A percentile compares a stretch with the other conserved stretches of the same genome.
These are phyloP conservation scores for Loripinus fragilis DNA, from an alignment of 2,888 invertebrate species.

Conservation along the genomic window DNA sequence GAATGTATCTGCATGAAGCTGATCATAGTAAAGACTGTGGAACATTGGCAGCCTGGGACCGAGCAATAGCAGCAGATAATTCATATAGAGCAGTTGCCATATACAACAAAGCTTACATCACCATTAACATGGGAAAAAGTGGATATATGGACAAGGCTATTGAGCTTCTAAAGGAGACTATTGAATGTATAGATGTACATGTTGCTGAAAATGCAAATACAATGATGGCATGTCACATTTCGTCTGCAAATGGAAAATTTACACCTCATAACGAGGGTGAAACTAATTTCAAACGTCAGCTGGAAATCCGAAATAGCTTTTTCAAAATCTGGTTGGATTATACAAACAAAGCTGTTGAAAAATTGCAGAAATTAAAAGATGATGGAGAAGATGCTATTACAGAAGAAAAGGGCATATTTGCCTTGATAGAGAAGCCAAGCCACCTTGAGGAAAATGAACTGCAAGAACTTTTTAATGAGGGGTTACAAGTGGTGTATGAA, in stretches of 20 bases:
- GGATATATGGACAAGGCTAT: slow-evolving; percentile 3
- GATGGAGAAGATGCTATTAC: slow-evolving; percentile 2
- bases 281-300: slow-evolving; percentile 1
- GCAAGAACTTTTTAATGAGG: slow-evolving; percentile 4
- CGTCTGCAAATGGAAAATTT: slow-evolving; percentile 8
- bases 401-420: slow-evolving; percentile 12
- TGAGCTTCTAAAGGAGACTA: background rate
- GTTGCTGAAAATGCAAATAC: slow-evolving; percentile 11
- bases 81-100: background rate
- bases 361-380: background rate
- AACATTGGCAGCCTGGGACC: background rate
- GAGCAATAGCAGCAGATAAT: background rate
- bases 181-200: slow-evolving; percentile 1
- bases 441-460: slow-evolving; percentile 7
- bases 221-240: slow-evolving; percentile 14
- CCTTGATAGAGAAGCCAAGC: slow-evolving; percentile 9
- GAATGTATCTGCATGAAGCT: slow-evolving; percentile 8
- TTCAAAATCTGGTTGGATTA: slow-evolving; percentile 12
- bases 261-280: background rate
- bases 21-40: background rate
- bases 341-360: background rate
- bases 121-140: background rate
- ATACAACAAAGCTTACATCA: slow-evolving; percentile 11
- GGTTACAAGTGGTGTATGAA: slow-evolving; percentile 1
- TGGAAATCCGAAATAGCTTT: slow-evolving; percentile 8